Conservation (phyloP, 1,140 invertebrate genomes). For the Daktulosphaira vitifoliae region DNA sequence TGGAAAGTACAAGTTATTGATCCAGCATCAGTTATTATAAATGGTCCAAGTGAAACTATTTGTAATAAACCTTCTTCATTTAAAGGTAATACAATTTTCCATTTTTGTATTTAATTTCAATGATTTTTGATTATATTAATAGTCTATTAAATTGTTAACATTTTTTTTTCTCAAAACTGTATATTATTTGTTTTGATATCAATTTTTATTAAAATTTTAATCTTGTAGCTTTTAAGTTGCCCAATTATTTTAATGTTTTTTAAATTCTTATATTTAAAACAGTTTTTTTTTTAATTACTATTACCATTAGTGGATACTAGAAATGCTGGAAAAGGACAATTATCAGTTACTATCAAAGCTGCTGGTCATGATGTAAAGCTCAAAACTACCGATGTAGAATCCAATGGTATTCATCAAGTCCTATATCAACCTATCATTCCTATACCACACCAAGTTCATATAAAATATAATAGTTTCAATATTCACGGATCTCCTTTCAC, state of each 20-base stretch:
- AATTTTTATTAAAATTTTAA: conserved; percentile 4
- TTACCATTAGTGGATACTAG: conserved; percentile 57
- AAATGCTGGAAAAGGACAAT: conserved; percentile 67
- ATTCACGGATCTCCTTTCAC: conserved; percentile 50
- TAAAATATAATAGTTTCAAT: conserved; percentile 67
- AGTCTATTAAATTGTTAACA: too few species aligned
- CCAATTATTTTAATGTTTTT: neutral
- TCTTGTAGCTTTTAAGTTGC: neutral
- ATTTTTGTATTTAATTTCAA: too few species aligned
- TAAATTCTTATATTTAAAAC: conserved; percentile 13
- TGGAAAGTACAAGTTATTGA: conserved; percentile 76
- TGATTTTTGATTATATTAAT: too few species aligned
- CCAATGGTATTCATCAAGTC: conserved; percentile 65
- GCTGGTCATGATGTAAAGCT: conserved; percentile 71
- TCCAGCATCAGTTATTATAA: conserved; percentile 66
- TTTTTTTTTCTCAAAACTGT: too few species aligned
- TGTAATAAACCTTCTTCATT: conserved; percentile 74
- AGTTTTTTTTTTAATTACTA: conserved; percentile 35
- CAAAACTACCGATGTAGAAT: conserved; percentile 58
- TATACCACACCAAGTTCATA: conserved; percentile 70
- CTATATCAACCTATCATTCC: conserved; percentile 74
- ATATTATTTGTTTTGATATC: neutral
- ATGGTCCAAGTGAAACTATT: conserved; percentile 67
- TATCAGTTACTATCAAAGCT: conserved; percentile 67
- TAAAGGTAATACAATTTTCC: conserved; percentile 54